Evolutionary conservation across 2,888 invertebrate genomes (phyloP).

Genomic region (Drosophila pullipes): DNA sequence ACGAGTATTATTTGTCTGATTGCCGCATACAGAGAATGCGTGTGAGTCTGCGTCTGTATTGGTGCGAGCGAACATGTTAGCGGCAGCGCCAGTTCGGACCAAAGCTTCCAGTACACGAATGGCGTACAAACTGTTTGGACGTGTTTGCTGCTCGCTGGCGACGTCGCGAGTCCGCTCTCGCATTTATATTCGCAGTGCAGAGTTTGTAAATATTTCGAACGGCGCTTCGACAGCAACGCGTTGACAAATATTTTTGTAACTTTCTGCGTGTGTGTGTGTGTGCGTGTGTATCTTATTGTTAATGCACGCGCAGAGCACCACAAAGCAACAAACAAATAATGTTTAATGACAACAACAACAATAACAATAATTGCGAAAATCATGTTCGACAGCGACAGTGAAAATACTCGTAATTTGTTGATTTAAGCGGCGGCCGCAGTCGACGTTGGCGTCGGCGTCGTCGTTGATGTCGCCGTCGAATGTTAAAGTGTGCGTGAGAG

Average conservation of each 20-base stretch:
- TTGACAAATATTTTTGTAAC: slow-evolving; percentile 29
- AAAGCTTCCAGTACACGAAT: slow-evolving; percentile 75
- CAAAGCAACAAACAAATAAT: slow-evolving; percentile 51
- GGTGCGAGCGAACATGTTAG: slow-evolving; percentile 45
- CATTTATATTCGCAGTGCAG: slow-evolving; percentile 55
- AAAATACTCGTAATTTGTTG: slow-evolving; percentile 61
- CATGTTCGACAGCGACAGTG: slow-evolving; percentile 51
- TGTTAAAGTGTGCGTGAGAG: slow-evolving; percentile 37
- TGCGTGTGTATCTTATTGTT: slow-evolving; percentile 25
- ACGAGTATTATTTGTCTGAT: slow-evolving; percentile 47
- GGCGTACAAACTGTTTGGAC: slow-evolving; percentile 78
- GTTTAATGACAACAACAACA: slow-evolving; percentile 22
- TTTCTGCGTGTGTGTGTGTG: slow-evolving; percentile 16
- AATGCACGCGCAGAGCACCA: slow-evolving; percentile 30
- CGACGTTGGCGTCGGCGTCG: slow-evolving; percentile 47
- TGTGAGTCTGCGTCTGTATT: slow-evolving; percentile 21
- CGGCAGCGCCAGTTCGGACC: slow-evolving; percentile 49
- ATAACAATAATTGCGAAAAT: slow-evolving; percentile 35
- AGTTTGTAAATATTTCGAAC: slow-evolving; percentile 54
- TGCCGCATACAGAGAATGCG: slow-evolving; percentile 15
- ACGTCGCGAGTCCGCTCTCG: slow-evolving; percentile 57
- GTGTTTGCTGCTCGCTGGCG: slow-evolving; percentile 68
- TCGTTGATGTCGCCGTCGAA: slow-evolving; percentile 41
- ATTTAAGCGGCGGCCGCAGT: slow-evolving; percentile 54
- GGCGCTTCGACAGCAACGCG: slow-evolving; percentile 41